These are phyloP conservation scores for Caenorhabditis parvicauda DNA, from an alignment of 2,888 invertebrate genomes.

Conservation along the genomic window DNA sequence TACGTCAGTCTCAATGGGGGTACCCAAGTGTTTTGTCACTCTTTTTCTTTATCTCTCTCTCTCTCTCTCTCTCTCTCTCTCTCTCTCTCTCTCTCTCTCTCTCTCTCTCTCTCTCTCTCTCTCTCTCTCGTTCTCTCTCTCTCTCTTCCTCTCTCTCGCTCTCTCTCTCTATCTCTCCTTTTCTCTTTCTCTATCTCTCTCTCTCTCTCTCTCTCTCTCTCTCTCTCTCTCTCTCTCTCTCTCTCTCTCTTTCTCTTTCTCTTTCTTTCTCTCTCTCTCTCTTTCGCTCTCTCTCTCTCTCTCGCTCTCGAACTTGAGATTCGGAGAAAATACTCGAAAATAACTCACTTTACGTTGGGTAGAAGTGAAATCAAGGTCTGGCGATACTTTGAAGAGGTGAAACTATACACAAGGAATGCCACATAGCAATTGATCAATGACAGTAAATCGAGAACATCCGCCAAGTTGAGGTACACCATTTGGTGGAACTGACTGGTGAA, in stretches of 20 bases:
- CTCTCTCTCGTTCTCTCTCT: not conserved
- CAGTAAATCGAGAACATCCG: slow-evolving; percentile 45
- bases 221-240: not conserved
- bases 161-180: not conserved
- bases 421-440: slow-evolving; percentile 52
- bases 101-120: not conserved
- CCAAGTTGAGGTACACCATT: slow-evolving; percentile 42
- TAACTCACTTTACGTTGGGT: slow-evolving; percentile 26
- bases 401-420: slow-evolving; percentile 46
- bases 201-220: slow-evolving; percentile 3
- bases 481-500: slow-evolving; percentile 48
- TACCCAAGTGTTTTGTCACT: too few relatives aligned
- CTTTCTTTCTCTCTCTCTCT: not conserved
- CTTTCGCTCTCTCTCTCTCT: not conserved
- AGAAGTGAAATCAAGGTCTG: slow-evolving; percentile 35
- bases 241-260: slow-evolving; percentile 1
- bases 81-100: not conserved
- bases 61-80: not conserved
- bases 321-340: slow-evolving; percentile 5
- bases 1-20: too few relatives aligned
- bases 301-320: slow-evolving; percentile 5
- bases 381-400: slow-evolving; percentile 43
- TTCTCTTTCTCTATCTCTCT: not conserved
- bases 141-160: not conserved
- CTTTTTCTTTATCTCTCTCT: not conserved